Conservation (phyloP, 2,797 vertebrate genomes). For the Taeniopygia guttata region DNA sequence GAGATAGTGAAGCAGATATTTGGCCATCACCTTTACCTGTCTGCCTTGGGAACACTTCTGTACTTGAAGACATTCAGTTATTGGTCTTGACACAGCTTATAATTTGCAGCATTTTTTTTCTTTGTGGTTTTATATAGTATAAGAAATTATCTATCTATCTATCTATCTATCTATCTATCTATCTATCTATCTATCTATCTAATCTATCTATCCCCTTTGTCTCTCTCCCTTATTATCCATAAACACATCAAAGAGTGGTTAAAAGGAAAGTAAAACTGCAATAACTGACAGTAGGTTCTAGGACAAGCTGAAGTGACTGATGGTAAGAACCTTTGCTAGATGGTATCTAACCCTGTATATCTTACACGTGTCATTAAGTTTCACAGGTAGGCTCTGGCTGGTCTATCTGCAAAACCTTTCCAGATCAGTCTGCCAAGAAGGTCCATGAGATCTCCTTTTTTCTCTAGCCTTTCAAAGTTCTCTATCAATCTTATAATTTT, state of each 20-base stretch:
- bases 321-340: neutral
- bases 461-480: neutral
- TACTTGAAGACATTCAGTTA: neutral
- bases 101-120: neutral
- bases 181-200: neutral
- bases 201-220: neutral
- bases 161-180: neutral
- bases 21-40: neutral
- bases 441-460: neutral
- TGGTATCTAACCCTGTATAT: neutral
- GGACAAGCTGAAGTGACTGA: neutral
- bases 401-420: neutral
- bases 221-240: neutral
- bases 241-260: neutral
- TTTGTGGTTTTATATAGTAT: neutral
- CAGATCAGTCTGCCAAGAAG: neutral
- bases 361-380: neutral
- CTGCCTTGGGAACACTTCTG: neutral
- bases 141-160: neutral
- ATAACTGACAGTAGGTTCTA: neutral
- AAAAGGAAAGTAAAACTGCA: neutral
- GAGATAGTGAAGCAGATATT: neutral
- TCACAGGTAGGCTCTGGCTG: rapidly evolving
- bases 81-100: neutral
- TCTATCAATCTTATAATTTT: neutral